Evolutionary conservation across 2,888 invertebrate genomes (phyloP), one percentile per base, ranked within the genome.

Genomic region (Acronicta alni): DNA sequence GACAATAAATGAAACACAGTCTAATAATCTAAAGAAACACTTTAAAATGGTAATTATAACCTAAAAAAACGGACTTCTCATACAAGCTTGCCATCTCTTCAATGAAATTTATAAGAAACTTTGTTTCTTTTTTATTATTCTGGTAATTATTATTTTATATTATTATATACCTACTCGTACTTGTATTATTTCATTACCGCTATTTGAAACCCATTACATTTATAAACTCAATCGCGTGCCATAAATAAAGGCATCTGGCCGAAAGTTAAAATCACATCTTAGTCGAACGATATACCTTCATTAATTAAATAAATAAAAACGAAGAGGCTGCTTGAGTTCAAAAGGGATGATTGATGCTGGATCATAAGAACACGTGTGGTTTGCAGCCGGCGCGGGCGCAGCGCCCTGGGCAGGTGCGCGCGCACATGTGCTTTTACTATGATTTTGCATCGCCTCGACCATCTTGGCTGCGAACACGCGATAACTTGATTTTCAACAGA

Each of bases 291-390:
- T 72, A 68, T 73, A 71, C 72, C 68, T 66, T 69, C 75, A 69
- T 61, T 74, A 64, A 77, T 63, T 75, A 75, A 74, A 76, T 77
- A 74, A 74, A 77, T 73, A 80, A 81, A 84, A 79, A 79, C 73
- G 75, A 77, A 77, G 73, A 63, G 61, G 61, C 64, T 63, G 53
- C 52, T 62, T 69, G 64, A 72, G 67, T 69, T 68, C 75, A 66
- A 75, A 81, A 80, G 72, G 64, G 69, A 80, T 81, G 79, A 85
- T 82, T 79, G 81, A 84, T 85, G 83, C 77, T 78, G 79, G 56
- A 79, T 77, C 76, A 67, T 59, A 48, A 66, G 75, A 79, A 81
- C 88, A 88, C 88, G 88, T 88, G 88, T 83, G 73, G 42, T 17
- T 66, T 72, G 83, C 87, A 87, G 86, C 87, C 75, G 86, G 83